Conservation (phyloP, 2,113 vertebrate genomes). For the Nannospalax galili region DNA sequence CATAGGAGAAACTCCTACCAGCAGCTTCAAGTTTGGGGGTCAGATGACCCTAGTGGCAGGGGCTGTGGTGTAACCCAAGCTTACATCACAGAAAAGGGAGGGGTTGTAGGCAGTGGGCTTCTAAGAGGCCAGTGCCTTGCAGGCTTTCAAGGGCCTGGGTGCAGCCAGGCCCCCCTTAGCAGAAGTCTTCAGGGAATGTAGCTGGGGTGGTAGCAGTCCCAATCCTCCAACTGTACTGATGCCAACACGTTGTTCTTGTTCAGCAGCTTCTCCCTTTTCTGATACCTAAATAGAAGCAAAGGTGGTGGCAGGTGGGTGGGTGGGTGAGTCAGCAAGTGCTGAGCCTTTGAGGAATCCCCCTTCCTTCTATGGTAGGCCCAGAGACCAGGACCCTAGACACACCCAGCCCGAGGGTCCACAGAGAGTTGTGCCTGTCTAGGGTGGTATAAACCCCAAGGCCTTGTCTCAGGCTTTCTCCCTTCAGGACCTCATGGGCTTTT, state of each 20-base stretch:
- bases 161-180: too few species aligned
- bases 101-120: not conserved
- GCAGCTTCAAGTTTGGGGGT: not conserved
- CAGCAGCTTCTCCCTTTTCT: not conserved
- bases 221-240: not conserved
- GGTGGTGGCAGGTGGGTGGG: not conserved
- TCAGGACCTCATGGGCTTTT: not conserved
- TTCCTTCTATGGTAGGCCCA: too few species aligned
- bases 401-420: not conserved
- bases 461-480: not conserved
- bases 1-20: not conserved
- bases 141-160: not conserved
- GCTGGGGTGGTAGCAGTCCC: not conserved
- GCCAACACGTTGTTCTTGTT: conserved; percentile 18
- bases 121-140: not conserved
- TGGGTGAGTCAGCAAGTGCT: not conserved
- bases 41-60: not conserved
- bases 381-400: too few species aligned
- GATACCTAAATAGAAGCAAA: not conserved
- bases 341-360: not conserved
- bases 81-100: conserved; percentile 54
- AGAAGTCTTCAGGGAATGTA: not conserved
- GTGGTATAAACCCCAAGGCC: not conserved
- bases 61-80: not conserved
- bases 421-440: too few species aligned